Evolutionary conservation across 2,888 invertebrate genomes (phyloP), one percentile per base, ranked within the genome.

Genomic region (Stenchaetothrips biformis): DNA sequence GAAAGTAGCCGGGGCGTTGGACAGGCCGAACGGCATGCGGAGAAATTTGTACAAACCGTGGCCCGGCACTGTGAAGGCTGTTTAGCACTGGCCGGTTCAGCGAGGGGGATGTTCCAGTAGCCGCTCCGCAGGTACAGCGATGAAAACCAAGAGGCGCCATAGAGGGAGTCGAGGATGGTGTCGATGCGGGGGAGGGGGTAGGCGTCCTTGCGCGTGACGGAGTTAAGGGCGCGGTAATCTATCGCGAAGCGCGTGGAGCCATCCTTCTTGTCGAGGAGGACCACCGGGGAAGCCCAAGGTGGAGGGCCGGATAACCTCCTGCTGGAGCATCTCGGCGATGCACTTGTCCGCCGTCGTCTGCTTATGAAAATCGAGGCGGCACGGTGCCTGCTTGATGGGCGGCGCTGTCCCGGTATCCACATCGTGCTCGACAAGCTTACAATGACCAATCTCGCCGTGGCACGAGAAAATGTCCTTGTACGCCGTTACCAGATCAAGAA

Each of bases 21-120:
- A 11, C 7, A 11, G 49, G 11, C 7, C 49, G 7, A 79, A n/a
- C n/a, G n/a, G n/a, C n/a, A n/a, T n/a, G n/a, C n/a, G n/a, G n/a
- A n/a, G n/a, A n/a, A n/a, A n/a, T 21, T 78, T 53, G 49, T 25
- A 80, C n/a, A 79, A 21, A n/a, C n/a, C 37, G 21, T 11, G 25
- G 49, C 11, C 49, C 3, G 18, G 18, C 13, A 67, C 67, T 18
- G 78, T 48, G 48, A 80, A 80, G 27, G 80, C 80, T 47, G 80
- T 80, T 79, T 79, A 47, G 18, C n/a, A 48, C 18, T 47, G 62
- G 48, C 48, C 9, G 9, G 18, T n/a, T 79, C 78, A 18, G 8
- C 25, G 49, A 80, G 48, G 11, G 49, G 48, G 13, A 80, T 53
- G 25, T 80, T 77, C 77, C 49, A 77, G 77, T 2, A 77, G 25